Conservation (phyloP, 2,888 invertebrate species). For the Drosophila mercatorum region DNA sequence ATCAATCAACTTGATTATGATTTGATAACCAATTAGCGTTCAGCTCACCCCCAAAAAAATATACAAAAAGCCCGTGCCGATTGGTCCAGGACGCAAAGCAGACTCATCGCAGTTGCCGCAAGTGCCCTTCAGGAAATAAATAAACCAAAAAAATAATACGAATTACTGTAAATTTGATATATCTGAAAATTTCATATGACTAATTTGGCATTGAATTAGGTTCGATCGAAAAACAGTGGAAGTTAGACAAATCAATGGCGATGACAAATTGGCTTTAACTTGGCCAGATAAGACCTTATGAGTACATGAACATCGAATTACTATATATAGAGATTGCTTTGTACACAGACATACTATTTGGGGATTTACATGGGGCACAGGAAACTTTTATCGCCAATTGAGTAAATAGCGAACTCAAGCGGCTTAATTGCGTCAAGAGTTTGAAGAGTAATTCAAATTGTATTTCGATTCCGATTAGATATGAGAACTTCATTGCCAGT, state of each 20-base stretch:
- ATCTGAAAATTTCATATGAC: slow-evolving; percentile 14
- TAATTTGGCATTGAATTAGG: slow-evolving; percentile 12
- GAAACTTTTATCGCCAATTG: slow-evolving; percentile 46
- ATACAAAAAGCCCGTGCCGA: neutral
- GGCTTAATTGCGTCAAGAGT: neutral
- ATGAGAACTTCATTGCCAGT: neutral
- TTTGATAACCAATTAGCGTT: too few relatives aligned
- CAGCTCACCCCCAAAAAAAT: neutral
- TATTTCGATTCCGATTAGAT: slow-evolving; percentile 31
- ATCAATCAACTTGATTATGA: neutral
- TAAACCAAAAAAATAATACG: neutral
- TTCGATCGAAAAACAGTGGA: slow-evolving; percentile 8
- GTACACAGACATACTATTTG: slow-evolving; percentile 9
- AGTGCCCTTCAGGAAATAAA: neutral
- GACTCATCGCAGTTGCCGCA: neutral
- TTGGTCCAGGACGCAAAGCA: neutral
- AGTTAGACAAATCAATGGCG: slow-evolving; percentile 16
- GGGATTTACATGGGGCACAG: slow-evolving; percentile 44
- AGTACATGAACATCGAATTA: neutral
- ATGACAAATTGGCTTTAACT: slow-evolving; percentile 42
- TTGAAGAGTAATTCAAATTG: slow-evolving; percentile 23
- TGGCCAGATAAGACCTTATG: slow-evolving; percentile 16
- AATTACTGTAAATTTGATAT: slow-evolving; percentile 3
- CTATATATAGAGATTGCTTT: neutral
- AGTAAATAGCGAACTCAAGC: slow-evolving; percentile 17